Base-by-base conservation (phyloP, 2,113 vertebrate species). In the Megaceryle maxima region DNA sequence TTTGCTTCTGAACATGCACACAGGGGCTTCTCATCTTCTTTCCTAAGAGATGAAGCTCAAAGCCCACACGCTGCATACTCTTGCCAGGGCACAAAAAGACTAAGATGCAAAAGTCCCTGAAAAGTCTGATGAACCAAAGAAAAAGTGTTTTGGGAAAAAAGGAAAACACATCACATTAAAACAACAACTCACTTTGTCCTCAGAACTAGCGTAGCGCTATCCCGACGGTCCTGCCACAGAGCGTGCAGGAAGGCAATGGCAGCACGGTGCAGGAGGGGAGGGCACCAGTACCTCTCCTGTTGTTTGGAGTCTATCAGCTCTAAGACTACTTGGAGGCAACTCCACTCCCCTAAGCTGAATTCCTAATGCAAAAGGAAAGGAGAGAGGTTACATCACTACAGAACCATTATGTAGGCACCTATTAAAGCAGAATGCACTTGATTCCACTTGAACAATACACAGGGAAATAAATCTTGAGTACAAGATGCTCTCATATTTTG, bases 201-300 rank as follows among this genome's bases (percentile, higher is more conserved):
- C 53, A 99, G 98, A 24, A 99, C 99, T 1, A 99, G 98, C 98
- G 99, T 99, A 92, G 99, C 99, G 1, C 99, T 99, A 18, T 99
- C 99, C 6, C 99, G 97, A 6, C 99, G 99, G 95, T 99, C 99
- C 97, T 99, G 99, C 99, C 99, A 99, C 83, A 99, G 98, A 7
- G 99, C 99, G 1, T 99, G 99, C 43, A 99, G 98, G 96, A 99
- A 99, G 88, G 99, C 98, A 9, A 99, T 97, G 51, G 99, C 99
- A 0, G 99, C 99, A 1, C 99, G 98, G 88, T 99, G 99, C 63
- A 99, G 97, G 41, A 99, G 98, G 1, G 99, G 99, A 1, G 99
- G 99, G 83, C 99, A 99, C 99, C 99, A 99, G 53, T 99, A 99
- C 44, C 98, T 98, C 46, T 99, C 99, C 95, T 99, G 99, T 62